Conservation (phyloP, 2,797 vertebrate genomes). For the Enteromius trimaculatus region DNA sequence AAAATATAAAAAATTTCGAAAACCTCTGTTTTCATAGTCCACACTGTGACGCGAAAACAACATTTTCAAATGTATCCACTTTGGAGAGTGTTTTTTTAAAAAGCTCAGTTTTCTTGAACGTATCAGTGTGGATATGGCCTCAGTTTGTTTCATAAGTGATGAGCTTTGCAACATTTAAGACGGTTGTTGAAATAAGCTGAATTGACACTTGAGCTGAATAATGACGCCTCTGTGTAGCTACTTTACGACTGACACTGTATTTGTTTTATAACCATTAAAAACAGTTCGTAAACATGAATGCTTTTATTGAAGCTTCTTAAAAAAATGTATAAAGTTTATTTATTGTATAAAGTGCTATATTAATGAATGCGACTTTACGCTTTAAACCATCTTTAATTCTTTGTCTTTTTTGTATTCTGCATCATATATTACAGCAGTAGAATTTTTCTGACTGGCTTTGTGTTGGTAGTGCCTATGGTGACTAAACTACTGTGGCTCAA, state of each 20-base stretch:
- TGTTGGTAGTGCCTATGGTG: neutral
- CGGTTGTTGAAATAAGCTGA: neutral
- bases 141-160: neutral
- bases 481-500: neutral
- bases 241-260: neutral
- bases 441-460: neutral
- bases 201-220: neutral
- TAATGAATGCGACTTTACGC: neutral
- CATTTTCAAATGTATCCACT: too few species aligned
- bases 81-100: too few species aligned
- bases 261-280: neutral
- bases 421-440: neutral
- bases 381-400: neutral
- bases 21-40: too few species aligned
- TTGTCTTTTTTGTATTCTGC: neutral
- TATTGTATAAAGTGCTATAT: neutral
- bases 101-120: too few species aligned
- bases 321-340: too few species aligned
- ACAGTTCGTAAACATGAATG: neutral
- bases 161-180: neutral
- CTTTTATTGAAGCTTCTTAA: neutral
- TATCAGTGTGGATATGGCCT: too few species aligned
- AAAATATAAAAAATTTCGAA: too few species aligned
- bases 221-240: neutral
- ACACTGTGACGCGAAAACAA: too few species aligned